Conservation (phyloP, 2,113 vertebrate species). For the Antennarius striatus region DNA sequence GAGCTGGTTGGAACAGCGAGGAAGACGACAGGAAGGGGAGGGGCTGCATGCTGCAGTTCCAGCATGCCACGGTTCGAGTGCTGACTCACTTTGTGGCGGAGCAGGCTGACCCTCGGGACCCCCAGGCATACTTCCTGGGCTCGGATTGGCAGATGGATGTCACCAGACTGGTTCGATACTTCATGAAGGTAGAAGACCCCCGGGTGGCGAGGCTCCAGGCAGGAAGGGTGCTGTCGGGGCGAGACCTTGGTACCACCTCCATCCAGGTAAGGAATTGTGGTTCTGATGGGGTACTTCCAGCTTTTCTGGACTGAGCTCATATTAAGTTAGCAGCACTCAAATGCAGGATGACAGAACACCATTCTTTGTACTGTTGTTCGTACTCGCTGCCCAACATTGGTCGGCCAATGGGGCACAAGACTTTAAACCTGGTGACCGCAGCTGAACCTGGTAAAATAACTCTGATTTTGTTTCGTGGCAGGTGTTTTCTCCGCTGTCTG, state of each 20-base stretch:
- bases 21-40: constrained; percentile 84
- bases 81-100: constrained; percentile 91
- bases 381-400: no score
- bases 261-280: constrained; percentile 82
- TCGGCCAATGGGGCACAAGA: not conserved
- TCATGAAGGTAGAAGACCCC: constrained; percentile 92
- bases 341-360: no score
- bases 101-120: constrained; percentile 74
- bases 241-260: constrained; percentile 88
- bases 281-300: not conserved
- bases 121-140: constrained; percentile 84
- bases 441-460: not conserved
- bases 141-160: constrained; percentile 94
- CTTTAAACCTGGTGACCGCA: not conserved
- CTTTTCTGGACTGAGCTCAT: no score
- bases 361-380: no score
- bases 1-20: constrained; percentile 83
- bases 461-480: constrained; percentile 56
- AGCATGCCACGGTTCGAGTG: constrained; percentile 87
- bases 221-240: constrained; percentile 85
- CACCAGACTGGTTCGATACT: constrained; percentile 86
- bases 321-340: no score
- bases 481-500: constrained; percentile 91
- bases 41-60: constrained; percentile 91
- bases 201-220: constrained; percentile 84